Base-by-base conservation (phyloP, 2,113 vertebrate species). In the Stomatorhinus ivindoensis region DNA sequence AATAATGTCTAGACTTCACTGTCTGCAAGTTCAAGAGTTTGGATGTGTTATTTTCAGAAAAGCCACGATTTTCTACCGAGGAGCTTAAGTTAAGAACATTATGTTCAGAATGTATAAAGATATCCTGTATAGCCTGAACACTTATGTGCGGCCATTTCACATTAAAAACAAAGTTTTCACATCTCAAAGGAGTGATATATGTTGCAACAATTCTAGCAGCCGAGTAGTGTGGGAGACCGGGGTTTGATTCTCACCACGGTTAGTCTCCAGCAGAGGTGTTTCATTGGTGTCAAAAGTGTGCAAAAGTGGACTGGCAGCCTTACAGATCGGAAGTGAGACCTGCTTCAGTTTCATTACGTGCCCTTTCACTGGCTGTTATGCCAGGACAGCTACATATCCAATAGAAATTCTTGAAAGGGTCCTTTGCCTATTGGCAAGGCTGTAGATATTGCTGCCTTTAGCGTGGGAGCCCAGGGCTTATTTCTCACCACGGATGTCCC, bases 281-380 rank as follows among this genome's bases (percentile, higher is more conserved):
- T 53, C 31, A 87, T 55, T 87, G 85, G 85, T 87, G 85, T 87
- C 48, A 87, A 31, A 53, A 87, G 85, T 87, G 85, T 87, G 85
- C 85, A 35, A 53, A 87, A 53, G 10, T 31, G 21, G 50, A 13
- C 85, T 53, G 50, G 85, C 31, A 19, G 10, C 50, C 85, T 15
- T 39, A 47, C 50, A 53, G n/a, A 87, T 48, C 27, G 85, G 85
- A 87, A 87, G 48, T 53, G 50, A 87, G 48, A 55, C 48, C 48
- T 53, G 85, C 8, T 47, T 87, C 13, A 6, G 48, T 51, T 87
- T 39, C n/a, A 35, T 50, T 48, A 31, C 31, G 27, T 31, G 48
- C 50, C 48, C 50, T 87, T 53, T 31, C 44, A 50, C 27, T 53
- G 44, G 31, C 85, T 39, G 27, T 19, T 31, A 35, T 27, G 48